Evolutionary conservation across 2,797 vertebrate species (phyloP), one percentile per base, ranked within the genome.

Genomic region (Tarsius wallacei): DNA sequence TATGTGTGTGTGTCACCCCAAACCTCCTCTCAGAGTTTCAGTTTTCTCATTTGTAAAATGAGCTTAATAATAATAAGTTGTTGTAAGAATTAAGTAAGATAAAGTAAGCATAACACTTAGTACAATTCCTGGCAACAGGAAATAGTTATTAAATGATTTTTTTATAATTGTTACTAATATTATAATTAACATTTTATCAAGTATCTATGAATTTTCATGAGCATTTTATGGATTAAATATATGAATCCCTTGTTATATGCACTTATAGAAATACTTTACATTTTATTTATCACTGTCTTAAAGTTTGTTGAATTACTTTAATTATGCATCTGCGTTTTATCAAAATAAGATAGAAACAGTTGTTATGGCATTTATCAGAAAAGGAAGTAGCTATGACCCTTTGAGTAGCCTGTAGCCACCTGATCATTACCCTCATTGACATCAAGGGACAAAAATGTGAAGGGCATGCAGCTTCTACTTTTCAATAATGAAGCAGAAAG

Each of bases 211-310:
- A 94, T 63, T 57, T 76, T 59, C 2, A 26, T 61, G 19, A 84
- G 19, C 22, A 47, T 84, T 94, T 89, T 78, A n/a, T 66, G 13
- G 12, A 3, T 90, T 94, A 71, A 77, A 28, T 76, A 49, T 68
- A 87, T 87, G 71, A 85, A 81, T 90, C 21, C 5, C 53, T 77
- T 81, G 49, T 76, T 22, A 81, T 82, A 87, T 92, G 92, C 96
- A 36, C 55, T 95, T 63, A 4, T 86, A 81, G 68, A 94, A 63
- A 42, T 64, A 76, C 59, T 87, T 96, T 84, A 31, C 13, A 64
- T 0, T 68, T 88, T 93, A 28, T 31, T 74, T 61, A 63, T 87
- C 91, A 31, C 4, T 87, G 1, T 86, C 87, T 91, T 49, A 55
- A 42, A 81, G 16, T 70, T 68, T 17, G 7, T 22, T 88, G 78